Percentiles rank a stretch among this genome's conserved stretches.
Conservation (phyloP, 1,140 invertebrate genomes). For the Caenorhabditis tropicalis region DNA sequence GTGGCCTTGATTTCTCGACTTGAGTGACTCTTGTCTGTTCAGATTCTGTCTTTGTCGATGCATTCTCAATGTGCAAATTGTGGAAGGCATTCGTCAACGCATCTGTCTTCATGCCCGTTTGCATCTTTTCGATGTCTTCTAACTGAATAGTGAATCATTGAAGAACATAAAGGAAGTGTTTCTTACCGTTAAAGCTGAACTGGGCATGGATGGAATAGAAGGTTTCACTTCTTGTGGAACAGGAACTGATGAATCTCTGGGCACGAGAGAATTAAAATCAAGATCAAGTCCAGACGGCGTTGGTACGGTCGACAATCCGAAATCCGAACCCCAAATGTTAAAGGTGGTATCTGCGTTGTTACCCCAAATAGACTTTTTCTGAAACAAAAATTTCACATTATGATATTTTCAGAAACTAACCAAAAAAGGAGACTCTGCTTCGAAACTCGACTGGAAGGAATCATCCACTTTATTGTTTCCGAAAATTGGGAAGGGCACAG, state of each 20-base stretch:
- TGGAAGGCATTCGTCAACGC: background rate
- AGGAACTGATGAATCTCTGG: background rate
- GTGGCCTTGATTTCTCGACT: background rate
- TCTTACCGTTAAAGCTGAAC: background rate
- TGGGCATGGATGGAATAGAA: slow-evolving; percentile 37
- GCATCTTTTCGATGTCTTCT: slow-evolving; percentile 35
- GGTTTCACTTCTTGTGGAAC: background rate
- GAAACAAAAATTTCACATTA: no score
- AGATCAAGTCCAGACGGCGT: background rate
- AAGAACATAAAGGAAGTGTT: background rate
- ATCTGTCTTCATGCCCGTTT: background rate
- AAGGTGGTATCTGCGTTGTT: background rate
- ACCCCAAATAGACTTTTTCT: slow-evolving; percentile 28
- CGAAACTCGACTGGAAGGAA: background rate
- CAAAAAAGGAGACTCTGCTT: background rate
- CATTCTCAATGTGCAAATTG: background rate
- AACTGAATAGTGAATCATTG: background rate
- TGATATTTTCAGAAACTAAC: no score
- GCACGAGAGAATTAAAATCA: background rate
- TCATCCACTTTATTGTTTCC: background rate
- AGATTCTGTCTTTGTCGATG: background rate
- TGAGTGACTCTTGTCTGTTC: background rate
- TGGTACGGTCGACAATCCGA: background rate
- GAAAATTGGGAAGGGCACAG: slow-evolving; percentile 40
- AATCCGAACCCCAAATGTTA: slow-evolving; percentile 33